Evolutionary conservation across 1,140 invertebrate genomes (phyloP).

Genomic region (Hyphantria cunea): DNA sequence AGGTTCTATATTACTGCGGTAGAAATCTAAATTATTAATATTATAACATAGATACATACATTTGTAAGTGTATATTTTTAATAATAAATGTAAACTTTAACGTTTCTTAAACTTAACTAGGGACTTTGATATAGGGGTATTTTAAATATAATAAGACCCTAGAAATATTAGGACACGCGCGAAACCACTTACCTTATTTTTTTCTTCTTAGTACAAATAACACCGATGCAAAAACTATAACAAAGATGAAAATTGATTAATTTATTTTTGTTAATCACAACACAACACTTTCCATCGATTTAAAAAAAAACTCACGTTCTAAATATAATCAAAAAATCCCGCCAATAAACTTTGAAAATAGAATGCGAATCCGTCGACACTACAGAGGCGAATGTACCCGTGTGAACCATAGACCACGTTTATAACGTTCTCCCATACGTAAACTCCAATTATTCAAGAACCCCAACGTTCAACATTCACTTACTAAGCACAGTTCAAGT

Average conservation of each 20-base stretch:
- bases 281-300: conserved; percentile 29
- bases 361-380: conserved; percentile 41
- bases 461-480: conserved; percentile 44
- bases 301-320: conserved; percentile 33
- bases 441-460: conserved; percentile 54
- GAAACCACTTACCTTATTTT: conserved; percentile 24
- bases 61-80: too few species aligned
- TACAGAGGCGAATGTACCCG: conserved; percentile 60
- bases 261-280: conserved; percentile 14
- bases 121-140: too few species aligned
- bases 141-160: too few species aligned
- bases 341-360: conserved; percentile 36
- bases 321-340: conserved; percentile 26
- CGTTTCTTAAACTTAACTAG: too few species aligned
- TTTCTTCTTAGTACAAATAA: conserved; percentile 12
- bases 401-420: conserved; percentile 65
- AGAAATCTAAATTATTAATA: too few species aligned
- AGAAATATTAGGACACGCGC: too few species aligned
- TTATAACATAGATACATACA: too few species aligned
- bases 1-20: too few species aligned
- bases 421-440: conserved; percentile 59
- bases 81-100: too few species aligned
- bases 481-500: conserved; percentile 40
- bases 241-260: conserved; percentile 17
- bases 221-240: conserved; percentile 31